These are phyloP conservation scores for Popillia japonica DNA, from an alignment of 1,140 invertebrate species.

Conservation along the genomic window DNA sequence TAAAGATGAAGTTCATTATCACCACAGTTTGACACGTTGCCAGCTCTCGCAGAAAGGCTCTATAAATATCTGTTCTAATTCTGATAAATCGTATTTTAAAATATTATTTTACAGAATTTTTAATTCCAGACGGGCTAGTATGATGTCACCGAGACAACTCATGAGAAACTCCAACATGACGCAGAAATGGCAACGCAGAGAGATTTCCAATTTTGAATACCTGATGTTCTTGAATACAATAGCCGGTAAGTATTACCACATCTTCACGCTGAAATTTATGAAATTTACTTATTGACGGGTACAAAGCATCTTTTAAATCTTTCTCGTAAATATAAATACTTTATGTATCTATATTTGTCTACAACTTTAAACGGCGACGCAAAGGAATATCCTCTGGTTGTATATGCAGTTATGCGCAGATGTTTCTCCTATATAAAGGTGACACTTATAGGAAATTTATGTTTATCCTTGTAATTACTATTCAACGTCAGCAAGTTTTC, in stretches of 20 bases:
- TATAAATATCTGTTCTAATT: not conserved
- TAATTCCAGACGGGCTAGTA: conserved; percentile 85
- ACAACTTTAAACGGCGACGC: not conserved
- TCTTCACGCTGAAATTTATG: too few species aligned
- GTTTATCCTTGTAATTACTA: conserved; percentile 22
- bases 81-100: not conserved
- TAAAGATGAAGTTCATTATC: too few species aligned
- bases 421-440: conserved; percentile 19
- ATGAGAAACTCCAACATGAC: conserved; percentile 99
- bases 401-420: conserved; percentile 15
- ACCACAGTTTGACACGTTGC: too few species aligned
- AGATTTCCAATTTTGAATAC: conserved; percentile 99
- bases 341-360: conserved; percentile 13
- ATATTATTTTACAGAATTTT: conserved; percentile 41
- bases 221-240: conserved; percentile 99
- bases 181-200: conserved; percentile 97
- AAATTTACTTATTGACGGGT: not conserved
- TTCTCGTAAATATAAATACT: conserved; percentile 5
- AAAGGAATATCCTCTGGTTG: not conserved
- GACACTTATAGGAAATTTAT: not conserved
- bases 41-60: too few species aligned
- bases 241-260: conserved; percentile 75
- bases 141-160: conserved; percentile 97
- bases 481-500: conserved; percentile 6
- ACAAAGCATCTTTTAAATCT: conserved; percentile 20